Evolutionary conservation across 2,888 invertebrate genomes (phyloP).

Genomic region (Himalopsyche japonica): DNA sequence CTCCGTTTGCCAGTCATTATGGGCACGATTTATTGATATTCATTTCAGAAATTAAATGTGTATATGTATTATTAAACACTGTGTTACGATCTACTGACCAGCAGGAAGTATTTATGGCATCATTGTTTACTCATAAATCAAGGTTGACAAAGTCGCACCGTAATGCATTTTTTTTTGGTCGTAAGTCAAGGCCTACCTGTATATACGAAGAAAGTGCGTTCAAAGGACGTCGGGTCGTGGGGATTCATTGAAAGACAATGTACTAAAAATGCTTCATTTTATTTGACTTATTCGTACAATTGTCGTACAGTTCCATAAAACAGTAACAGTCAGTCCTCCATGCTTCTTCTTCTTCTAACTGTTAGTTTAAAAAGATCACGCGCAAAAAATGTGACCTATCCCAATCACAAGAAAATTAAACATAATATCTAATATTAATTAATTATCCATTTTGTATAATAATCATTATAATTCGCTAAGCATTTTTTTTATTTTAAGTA

Average conservation of each 20-base stretch:
- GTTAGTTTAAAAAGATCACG: not conserved
- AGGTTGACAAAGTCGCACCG: no score
- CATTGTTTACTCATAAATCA: no score
- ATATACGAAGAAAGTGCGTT: no score
- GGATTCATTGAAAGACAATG: not conserved
- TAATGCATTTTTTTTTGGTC: no score
- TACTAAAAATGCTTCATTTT: not conserved
- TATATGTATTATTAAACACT: no score
- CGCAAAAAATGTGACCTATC: not conserved
- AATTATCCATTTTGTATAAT: not conserved
- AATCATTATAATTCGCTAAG: not conserved
- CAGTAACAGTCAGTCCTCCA: conserved; percentile 1
- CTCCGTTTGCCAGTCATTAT: no score
- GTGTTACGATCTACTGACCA: no score
- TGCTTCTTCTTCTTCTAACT: not conserved
- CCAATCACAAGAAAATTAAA: not conserved
- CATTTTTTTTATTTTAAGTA: not conserved
- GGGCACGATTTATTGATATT: no score
- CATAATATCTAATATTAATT: not conserved
- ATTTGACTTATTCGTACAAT: not conserved
- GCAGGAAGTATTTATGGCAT: no score
- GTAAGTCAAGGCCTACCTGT: no score
- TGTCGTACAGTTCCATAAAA: not conserved
- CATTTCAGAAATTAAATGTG: no score
- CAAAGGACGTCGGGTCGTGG: no score